Evolutionary conservation across 2,888 invertebrate genomes (phyloP), one percentile per base, ranked within the genome.

Genomic region (Lobophora halterata): DNA sequence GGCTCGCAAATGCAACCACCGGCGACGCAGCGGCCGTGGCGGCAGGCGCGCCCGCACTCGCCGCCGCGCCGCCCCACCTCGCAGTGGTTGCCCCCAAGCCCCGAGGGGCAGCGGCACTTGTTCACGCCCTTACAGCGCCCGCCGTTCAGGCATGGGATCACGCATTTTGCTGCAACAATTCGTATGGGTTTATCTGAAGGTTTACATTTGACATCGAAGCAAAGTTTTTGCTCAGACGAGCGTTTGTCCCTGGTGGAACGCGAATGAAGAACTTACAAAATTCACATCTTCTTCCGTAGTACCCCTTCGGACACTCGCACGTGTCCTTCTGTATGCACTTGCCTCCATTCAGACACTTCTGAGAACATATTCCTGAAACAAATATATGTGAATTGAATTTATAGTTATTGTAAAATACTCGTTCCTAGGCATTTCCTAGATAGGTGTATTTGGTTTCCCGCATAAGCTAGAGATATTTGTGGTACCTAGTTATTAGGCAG

Each of bases 281-380:
- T 90, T 97, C 96, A 78, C 97, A 97, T 39, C 93, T 92, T 28
- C 93, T 86, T 40, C 97, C 98, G 68, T 95, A 96, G 74, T 95
- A 97, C 23, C 97, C 97, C 71, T 93, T 95, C 0, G 95, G 91
- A 78, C 97, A 98, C 59, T 95, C 93, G 67, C 98, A 98, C 12
- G 93, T 95, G 73, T 97, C 97, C 76, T 97, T 97, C 72, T 97
- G 96, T 58, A 97, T 91, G 71, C 98, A 98, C 77, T 96, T 96
- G 2, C 98, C 98, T 9, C 97, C 97, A 72, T 98, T 97, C 47
- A 95, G 83, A 78, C 98, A 98, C 74, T 96, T 96, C 61, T 96
- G 92, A 7, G 93, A 90, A 76, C 97, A 97, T 66, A 97, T 96
- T 52, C 97, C 97, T 97, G 80, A 2, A 80, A 80, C 46, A 68